These are phyloP conservation scores for Cherax quadricarinatus DNA, from an alignment of 1,140 invertebrate species.

Conservation along the genomic window DNA sequence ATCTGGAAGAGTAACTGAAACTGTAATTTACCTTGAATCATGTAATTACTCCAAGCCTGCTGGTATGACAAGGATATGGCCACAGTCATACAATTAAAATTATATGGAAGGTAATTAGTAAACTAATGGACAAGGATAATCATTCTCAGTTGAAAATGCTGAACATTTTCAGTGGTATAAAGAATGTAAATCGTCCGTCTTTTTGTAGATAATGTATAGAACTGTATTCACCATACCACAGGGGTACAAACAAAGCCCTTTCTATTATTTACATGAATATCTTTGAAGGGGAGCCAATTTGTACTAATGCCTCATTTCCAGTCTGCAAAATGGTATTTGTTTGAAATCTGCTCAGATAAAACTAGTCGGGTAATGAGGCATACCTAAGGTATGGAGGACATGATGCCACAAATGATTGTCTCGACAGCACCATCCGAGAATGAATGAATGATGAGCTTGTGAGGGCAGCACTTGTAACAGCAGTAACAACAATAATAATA, in stretches of 20 bases:
- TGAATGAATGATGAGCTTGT: slow-evolving; percentile 29
- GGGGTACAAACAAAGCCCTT: not conserved
- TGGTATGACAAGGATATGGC: not conserved
- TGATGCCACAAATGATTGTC: slow-evolving; percentile 30
- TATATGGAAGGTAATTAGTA: not conserved
- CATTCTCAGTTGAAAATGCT: not conserved
- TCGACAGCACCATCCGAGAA: slow-evolving; percentile 37
- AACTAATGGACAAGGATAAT: not conserved
- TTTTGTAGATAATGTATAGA: not conserved
- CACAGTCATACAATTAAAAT: not conserved
- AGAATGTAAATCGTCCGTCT: not conserved
- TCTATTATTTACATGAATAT: not conserved
- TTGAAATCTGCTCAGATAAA: not conserved
- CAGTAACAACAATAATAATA: slow-evolving; percentile 37
- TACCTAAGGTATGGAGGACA: not conserved
- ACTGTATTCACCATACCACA: not conserved
- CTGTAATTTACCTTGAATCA: no score
- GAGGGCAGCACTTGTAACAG: slow-evolving; percentile 34
- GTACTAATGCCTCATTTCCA: slow-evolving; percentile 2
- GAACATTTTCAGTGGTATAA: not conserved
- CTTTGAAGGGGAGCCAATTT: not conserved
- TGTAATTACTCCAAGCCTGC: no score
- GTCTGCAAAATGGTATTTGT: not conserved
- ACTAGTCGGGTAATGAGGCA: not conserved
- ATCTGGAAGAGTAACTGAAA: no score